Percentiles rank a stretch among this genome's conserved stretches.
phyloP scores from a whole-genome alignment of 2,888 invertebrate genomes.

The Drosophila recens region DNA sequence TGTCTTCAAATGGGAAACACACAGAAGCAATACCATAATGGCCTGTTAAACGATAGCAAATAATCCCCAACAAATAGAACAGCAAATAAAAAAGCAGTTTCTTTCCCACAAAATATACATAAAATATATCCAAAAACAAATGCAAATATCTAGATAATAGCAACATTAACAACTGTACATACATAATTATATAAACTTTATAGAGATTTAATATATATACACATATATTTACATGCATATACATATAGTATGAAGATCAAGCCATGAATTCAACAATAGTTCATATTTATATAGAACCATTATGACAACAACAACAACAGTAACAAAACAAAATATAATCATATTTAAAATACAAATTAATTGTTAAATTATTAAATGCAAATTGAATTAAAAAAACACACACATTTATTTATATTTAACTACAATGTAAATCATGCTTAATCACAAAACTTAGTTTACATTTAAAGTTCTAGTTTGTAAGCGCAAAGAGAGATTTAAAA shows the following conservation, averaged over 20 bases:
- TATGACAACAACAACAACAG: constrained; percentile 11
- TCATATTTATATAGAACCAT: constrained; percentile 14
- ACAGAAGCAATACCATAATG: constrained; percentile 70
- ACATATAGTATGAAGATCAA: too few relatives aligned
- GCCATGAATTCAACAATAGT: constrained; percentile 12
- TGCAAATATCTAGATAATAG: constrained; percentile 6
- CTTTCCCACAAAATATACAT: constrained; percentile 13
- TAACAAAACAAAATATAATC: neutral
- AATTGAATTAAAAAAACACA: neutral
- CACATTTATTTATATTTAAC: constrained; percentile 13
- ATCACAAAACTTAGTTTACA: constrained; percentile 12
- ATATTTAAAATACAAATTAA: neutral
- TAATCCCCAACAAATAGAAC: constrained; percentile 22
- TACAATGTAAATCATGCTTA: constrained; percentile 10
- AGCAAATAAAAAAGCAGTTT: constrained; percentile 26
- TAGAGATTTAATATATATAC: neutral
- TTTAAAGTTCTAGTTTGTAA: constrained; percentile 15
- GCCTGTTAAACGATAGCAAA: constrained; percentile 63
- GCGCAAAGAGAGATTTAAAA: constrained; percentile 24
- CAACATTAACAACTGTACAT: constrained; percentile 4
- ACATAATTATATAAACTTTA: neutral
- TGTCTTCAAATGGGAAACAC: constrained; percentile 52
- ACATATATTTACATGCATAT: neutral
- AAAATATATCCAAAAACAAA: neutral
- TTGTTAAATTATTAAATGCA: constrained; percentile 13